Base-by-base conservation (phyloP, 30 jellyfish, hydroid and myxozoan genomes). In the Turritopsis rubra region DNA sequence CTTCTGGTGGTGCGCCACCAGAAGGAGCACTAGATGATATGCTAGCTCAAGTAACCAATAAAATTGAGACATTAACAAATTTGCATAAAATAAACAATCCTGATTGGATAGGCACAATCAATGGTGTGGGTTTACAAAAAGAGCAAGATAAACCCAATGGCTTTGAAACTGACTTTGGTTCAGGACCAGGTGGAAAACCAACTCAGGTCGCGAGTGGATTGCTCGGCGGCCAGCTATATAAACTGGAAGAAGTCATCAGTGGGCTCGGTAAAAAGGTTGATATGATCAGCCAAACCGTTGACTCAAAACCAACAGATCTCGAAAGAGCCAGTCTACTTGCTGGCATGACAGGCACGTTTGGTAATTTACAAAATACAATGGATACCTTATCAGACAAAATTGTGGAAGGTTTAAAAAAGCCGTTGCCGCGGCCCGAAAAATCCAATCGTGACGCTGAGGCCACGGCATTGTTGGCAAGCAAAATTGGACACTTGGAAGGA, bases 261-360 rank as follows among this genome's bases (percentile, higher is more conserved):
- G 41, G 41, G 13, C 24, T 74, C 19, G 24, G 41, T 65, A 74
- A 24, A 1, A 74, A 74, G 41, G 65, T 74, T 16, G 82, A 74
- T 30, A 18, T 8, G 30, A 68, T 68, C 9, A 22, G 77, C 16
- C 77, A 68, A 68, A 68, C 9, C 28, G 18, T 80, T 22, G 79
- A 53, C 18, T 22, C 54, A 1, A 80, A 54, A 27, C 87, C 87
- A 65, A 80, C 22, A 23, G 82, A 80, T 23, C 52, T 25, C 21
- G 87, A 53, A 27, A 53, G 65, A 53, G 83, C 87, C 29, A 52
- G 81, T 65, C 65, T 80, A 53, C 54, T 80, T 21, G 83, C 81
- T n/a, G 77, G 77, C n/a, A 80, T 80, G 83, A 80, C 87, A n/a
- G 21, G 82, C 52, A 53, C 87, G 68, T 29, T 83, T 18, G 87